Base-by-base conservation (phyloP, 2,888 invertebrate species). In the Cryptophagus acutangulus region DNA sequence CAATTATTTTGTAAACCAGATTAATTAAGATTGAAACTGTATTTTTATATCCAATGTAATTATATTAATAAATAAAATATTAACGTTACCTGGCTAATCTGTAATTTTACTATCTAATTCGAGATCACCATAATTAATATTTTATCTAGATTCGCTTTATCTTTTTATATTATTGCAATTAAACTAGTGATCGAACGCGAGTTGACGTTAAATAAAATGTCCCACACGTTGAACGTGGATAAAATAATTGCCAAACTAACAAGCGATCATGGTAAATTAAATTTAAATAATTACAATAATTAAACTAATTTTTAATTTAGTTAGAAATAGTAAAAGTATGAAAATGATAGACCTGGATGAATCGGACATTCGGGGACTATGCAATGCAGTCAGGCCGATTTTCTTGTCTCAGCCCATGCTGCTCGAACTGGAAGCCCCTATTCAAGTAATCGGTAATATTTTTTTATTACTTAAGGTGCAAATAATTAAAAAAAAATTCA, bases 351-450 rank as follows among this genome's bases (percentile, higher is more conserved):
- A 50, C 28, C 42, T 60, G 40, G 44, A 54, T 4, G 63, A 64
- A 47, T 47, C 46, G 17, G 62, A 62, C 26, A 63, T 66, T 26
- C 54, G 51, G 26, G 44, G 41, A 16, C 45, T 66, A 37, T 66
- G 66, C 46, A 44, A 53, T 14, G 57, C 56, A 49, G 57, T 58
- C 2, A 50, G 50, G 33, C 53, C 57, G 33, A 56, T 65, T 31
- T 59, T 66, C 38, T 38, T 62, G 31, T 34, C 52, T 3, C 65
- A 66, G 47, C 65, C 66, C 3, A 63, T 61, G 61, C 49, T 66
- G 29, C 46, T 66, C 34, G 64, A 65, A 47, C 35, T 66, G 34
- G 63, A 65, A 43, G 58, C 65, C 2, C 65, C 66, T 1, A 51
- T 65, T 29, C 63, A 63, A 54, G 58, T 65, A 37, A 57, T 57